Base-by-base conservation (phyloP, 2,113 vertebrate genomes). In the Tylochromis polylepis region DNA sequence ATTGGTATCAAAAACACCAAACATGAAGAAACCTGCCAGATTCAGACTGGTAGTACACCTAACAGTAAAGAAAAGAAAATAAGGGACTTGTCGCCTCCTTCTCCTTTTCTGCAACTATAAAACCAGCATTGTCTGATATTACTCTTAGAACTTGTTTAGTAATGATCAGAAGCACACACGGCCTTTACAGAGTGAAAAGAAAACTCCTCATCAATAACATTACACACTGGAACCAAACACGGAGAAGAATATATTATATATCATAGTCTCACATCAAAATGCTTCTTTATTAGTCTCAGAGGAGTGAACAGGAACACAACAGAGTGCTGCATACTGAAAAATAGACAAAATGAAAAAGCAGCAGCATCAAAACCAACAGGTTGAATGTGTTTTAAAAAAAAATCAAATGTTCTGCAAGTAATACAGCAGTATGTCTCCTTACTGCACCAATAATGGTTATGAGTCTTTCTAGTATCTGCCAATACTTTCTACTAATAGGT, bases 21-120 rank as follows among this genome's bases (percentile, higher is more conserved):
- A 80, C 93, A 84, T 88, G 89, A 93, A 60, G 88, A 88, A 88
- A 94, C 94, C 59, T 93, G 93, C 49, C 36, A 82, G 29, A 49
- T 4, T 56, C 16, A 57, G 4, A 77, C 15, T 56, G 57, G 72
- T 41, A 41, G 55, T 4, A 46, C 3, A 11, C 5, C 24, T 70
- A 75, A 80, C 78, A 41, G 79, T 86, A 15, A 15, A n/a, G 56
- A 18, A 41, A 14, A 24, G 11, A 11, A 84, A 82, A 20, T 11
- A n/a, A 41, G 70, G 43, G 11, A 10, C 43, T 22, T 24, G 11
- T 7, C 2, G 4, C 9, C 58, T 6, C 10, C 3, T 46, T 3
- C 38, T 72, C 18, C 62, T 41, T 46, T 49, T 29, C 67, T 20
- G 41, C 8, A 49, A 20, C 43, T 51, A 46, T 75, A 29, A 46